phyloP scores from a whole-genome alignment of 2,797 vertebrate species.

The Typhlichthys subterraneus region DNA sequence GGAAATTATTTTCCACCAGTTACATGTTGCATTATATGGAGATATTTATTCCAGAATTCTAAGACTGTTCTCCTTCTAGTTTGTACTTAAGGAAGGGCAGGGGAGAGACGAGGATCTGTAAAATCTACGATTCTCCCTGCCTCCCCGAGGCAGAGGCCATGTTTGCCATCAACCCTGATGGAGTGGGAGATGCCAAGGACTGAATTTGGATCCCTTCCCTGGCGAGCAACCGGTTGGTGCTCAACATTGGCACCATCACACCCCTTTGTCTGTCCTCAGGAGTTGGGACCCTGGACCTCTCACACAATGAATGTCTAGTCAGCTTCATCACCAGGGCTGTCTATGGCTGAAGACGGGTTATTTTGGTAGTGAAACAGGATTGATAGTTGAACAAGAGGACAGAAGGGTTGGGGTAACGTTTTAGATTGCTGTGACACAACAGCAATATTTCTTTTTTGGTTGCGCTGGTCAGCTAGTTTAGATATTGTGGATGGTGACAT shows the following conservation, averaged over 20 bases:
- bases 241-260: too few relatives aligned
- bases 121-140: constrained; percentile 96
- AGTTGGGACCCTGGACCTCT: too few relatives aligned
- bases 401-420: background rate
- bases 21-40: background rate
- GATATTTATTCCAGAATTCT: background rate
- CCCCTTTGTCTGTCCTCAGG: too few relatives aligned
- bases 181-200: constrained; percentile 95
- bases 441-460: background rate
- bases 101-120: constrained; percentile 95
- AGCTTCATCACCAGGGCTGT: background rate
- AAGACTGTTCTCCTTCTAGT: constrained; percentile 57
- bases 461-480: background rate
- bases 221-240: background rate
- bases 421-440: background rate
- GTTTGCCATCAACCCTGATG: constrained; percentile 96
- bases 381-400: background rate
- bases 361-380: background rate
- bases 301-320: too few relatives aligned
- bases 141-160: constrained; percentile 95
- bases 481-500: background rate
- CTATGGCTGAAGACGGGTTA: background rate
- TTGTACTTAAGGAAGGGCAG: constrained; percentile 93
- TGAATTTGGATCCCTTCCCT: constrained; percentile 58
- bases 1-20: too few relatives aligned